phyloP scores from a whole-genome alignment of 1,140 invertebrate genomes.

The Portunus trituberculatus region DNA sequence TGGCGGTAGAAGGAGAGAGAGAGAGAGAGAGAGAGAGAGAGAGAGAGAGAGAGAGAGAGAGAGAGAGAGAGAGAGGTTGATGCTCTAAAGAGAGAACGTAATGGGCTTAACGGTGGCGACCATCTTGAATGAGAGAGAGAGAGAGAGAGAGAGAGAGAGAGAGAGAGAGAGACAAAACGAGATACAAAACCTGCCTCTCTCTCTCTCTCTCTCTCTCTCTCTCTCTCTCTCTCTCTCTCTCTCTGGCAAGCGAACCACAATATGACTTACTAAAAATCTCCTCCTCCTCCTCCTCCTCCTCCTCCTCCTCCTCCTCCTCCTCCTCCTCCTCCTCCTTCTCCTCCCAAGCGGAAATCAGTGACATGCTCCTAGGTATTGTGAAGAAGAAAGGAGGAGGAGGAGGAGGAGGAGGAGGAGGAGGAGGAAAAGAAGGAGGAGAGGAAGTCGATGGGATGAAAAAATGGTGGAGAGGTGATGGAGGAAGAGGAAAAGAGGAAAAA shows the following conservation, averaged over 20 bases:
- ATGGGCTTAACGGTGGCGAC: too few relatives aligned
- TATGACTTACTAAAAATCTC: background rate
- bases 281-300: background rate
- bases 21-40: background rate
- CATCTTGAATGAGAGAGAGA: too few relatives aligned
- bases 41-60: background rate
- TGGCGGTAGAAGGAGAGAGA: background rate
- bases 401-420: too few relatives aligned
- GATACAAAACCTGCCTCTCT: background rate
- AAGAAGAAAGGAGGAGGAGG: too few relatives aligned
- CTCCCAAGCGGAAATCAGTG: background rate
- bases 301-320: constrained; percentile 28
- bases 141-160: too few relatives aligned
- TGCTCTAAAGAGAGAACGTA: too few relatives aligned
- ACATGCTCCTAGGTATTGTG: constrained; percentile 31
- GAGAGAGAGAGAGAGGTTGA: background rate
- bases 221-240: too few relatives aligned
- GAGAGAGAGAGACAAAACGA: too few relatives aligned
- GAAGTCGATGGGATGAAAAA: too few relatives aligned
- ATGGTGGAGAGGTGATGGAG: too few relatives aligned
- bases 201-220: background rate
- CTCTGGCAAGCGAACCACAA: background rate
- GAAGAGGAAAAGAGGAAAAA: too few relatives aligned
- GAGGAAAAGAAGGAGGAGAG: too few relatives aligned
- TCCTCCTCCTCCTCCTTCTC: background rate